Percentiles rank a stretch among this genome's conserved stretches.
phyloP scores from a whole-genome alignment of 2,888 invertebrate species.

The Timema podura region DNA sequence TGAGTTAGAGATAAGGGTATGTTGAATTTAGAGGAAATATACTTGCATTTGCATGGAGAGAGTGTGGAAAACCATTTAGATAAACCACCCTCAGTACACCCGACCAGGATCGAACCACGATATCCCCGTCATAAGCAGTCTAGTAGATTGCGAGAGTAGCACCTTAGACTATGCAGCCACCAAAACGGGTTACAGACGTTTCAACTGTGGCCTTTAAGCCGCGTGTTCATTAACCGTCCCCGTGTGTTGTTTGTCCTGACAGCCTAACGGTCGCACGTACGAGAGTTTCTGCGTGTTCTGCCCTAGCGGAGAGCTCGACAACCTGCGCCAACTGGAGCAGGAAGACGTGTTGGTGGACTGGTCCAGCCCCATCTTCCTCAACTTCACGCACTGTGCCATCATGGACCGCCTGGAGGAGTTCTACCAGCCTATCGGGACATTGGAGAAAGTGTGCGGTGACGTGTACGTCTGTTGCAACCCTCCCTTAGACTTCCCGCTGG shows the following conservation, averaged over 20 bases:
- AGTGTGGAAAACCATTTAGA: no score
- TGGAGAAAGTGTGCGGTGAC: slow-evolving; percentile 76
- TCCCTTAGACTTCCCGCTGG: slow-evolving; percentile 54
- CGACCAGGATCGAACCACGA: no score
- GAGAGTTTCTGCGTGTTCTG: slow-evolving; percentile 84
- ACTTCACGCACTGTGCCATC: slow-evolving; percentile 79
- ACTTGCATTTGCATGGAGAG: no score
- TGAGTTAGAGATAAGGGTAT: no score
- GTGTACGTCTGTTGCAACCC: slow-evolving; percentile 70
- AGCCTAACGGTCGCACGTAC: slow-evolving; percentile 76
- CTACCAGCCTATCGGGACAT: slow-evolving; percentile 55
- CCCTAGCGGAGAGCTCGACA: slow-evolving; percentile 69
- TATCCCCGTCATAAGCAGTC: no score
- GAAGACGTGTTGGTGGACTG: slow-evolving; percentile 78
- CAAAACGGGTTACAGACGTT: no score
- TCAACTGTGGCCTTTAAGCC: no score
- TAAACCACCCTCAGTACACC: no score
- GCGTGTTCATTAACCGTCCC: no score
- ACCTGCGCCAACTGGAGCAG: slow-evolving; percentile 65
- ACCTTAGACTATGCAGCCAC: no score
- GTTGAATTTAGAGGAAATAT: no score
- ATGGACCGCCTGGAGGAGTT: slow-evolving; percentile 73
- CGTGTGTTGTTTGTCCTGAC: slow-evolving; percentile 39
- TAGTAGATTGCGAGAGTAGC: no score
- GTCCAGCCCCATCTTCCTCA: slow-evolving; percentile 76